Evolutionary conservation across 2,888 invertebrate species (phyloP), one percentile per base, ranked within the genome.

Genomic region (Ochropleura plecta): DNA sequence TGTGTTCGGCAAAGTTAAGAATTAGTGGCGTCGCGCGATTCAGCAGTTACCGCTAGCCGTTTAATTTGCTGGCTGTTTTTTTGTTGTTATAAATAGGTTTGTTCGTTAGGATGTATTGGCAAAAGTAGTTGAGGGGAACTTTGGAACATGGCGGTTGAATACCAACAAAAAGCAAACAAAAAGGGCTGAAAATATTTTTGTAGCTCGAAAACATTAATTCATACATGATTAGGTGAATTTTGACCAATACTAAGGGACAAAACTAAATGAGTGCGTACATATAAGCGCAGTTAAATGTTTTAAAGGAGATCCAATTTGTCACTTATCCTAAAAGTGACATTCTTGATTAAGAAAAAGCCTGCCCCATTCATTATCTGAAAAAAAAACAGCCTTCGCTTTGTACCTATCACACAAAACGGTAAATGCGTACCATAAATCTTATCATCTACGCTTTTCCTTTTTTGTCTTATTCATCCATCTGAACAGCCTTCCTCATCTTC

Each of bases 41-140:
- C 70, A 55, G 83, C 69, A 67, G 62, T 70, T 63, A 63, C 81
- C 64, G 42, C 74, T 9, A 46, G 7, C 57, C 46, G 18, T 67
- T 83, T 79, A 83, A 79, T 83, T 81, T 79, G 63, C 69, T 49
- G 20, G 44, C 10, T 40, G 20, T 59, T 57, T 40, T 63, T 79
- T 70, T 83, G 70, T 81, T 55, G 40, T 44, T 70, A 70, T 79
- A 83, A 79, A 79, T 59, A 69, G 60, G 59, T 66, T 70, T 66
- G 30, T 69, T 73, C 20, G 68, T 53, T 48, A 18, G 55, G 40
- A 9, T 83, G 79, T 81, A 73, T 83, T 79, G 69, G 73, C 44
- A 10, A 67, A 83, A 69, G 63, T 53, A 73, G 30, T 83, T 59
- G 42, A n/a, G 48, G 18, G 12, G 66, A 67, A 70, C 49, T 62